Evolutionary conservation across 2,888 invertebrate species (phyloP).

Genomic region (Drosophila nr. perissopoda): DNA sequence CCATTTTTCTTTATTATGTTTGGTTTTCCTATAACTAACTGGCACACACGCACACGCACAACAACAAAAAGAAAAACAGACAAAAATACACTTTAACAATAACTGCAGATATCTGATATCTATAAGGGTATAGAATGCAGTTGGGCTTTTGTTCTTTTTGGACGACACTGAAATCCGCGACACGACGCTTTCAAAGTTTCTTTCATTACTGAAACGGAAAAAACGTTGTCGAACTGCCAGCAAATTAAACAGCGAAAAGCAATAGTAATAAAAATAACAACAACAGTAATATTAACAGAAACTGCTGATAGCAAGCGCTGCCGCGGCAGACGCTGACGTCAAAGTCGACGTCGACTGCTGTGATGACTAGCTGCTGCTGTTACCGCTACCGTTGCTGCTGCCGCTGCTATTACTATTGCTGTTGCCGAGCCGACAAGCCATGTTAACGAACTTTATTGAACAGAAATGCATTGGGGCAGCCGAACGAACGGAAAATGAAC

Average conservation of each 20-base stretch:
- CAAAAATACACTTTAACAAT: neutral
- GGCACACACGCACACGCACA: slow-evolving; percentile 1
- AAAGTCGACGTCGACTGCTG: slow-evolving; percentile 18
- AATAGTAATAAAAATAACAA: slow-evolving; percentile 10
- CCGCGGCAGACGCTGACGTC: slow-evolving; percentile 19
- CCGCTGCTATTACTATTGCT: neutral
- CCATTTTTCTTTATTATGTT: slow-evolving; percentile 48
- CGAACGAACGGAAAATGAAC: slow-evolving; percentile 13
- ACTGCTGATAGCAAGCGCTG: slow-evolving; percentile 47
- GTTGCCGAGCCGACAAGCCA: slow-evolving; percentile 16
- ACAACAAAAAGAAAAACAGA: slow-evolving; percentile 13
- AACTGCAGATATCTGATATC: neutral
- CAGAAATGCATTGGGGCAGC: slow-evolving; percentile 48
- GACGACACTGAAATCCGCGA: slow-evolving; percentile 45
- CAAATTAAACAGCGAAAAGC: slow-evolving; percentile 29
- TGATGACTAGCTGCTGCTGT: slow-evolving; percentile 35
- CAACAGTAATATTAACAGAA: slow-evolving; percentile 17
- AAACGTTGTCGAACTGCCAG: slow-evolving; percentile 56
- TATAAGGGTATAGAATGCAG: slow-evolving; percentile 12
- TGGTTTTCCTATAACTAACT: neutral
- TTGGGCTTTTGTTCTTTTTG: neutral
- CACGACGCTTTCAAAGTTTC: slow-evolving; percentile 61
- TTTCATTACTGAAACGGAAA: slow-evolving; percentile 61
- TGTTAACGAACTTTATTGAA: slow-evolving; percentile 69
- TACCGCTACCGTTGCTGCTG: slow-evolving; percentile 10